Base-by-base conservation (phyloP, 1,140 invertebrate species). In the Semibalanus balanoides region DNA sequence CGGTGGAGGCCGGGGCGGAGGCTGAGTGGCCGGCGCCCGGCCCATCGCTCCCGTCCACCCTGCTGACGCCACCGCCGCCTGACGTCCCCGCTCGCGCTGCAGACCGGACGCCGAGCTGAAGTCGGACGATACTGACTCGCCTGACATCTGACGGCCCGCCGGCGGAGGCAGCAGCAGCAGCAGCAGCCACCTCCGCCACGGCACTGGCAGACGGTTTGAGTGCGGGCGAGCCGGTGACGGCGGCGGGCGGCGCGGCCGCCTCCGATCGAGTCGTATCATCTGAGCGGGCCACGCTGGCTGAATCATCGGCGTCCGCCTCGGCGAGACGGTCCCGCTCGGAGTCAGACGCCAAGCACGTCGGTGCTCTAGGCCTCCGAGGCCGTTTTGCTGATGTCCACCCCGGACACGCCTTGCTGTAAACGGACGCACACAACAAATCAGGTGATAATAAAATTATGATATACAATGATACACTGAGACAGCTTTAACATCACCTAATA, bases 351-450 rank as follows among this genome's bases (percentile, higher is more conserved):
- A 97, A n/a, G 85, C 35, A 97, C 96, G 86, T 98, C 96, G 28
- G 95, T 97, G 81, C 94, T 97, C 96, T 96, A 99, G 0, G 95
- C 95, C 85, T 98, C 96, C 79, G 93, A 95, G 0, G 93, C 92
- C 31, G 94, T 96, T 85, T 97, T 94, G 27, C 91, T 93, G 19
- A 91, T 88, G 83, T 96, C 94, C 31, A 77, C 74, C 74, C 75
- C 30, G 31, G 71, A 43, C 40, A 31, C 51, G 35, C 35, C n/a
- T 73, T 74, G 51, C 29, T 40, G 35, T n/a, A n/a, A n/a, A n/a
- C n/a, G n/a, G n/a, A n/a, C n/a, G n/a, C n/a, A n/a, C n/a, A n/a
- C n/a, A n/a, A n/a, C n/a, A n/a, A n/a, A n/a, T n/a, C n/a, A n/a
- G n/a, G n/a, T n/a, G n/a, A n/a, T n/a, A n/a, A n/a, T n/a, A n/a